Conservation (phyloP, 1,140 invertebrate genomes). For the Chrysomallon squamiferum region DNA sequence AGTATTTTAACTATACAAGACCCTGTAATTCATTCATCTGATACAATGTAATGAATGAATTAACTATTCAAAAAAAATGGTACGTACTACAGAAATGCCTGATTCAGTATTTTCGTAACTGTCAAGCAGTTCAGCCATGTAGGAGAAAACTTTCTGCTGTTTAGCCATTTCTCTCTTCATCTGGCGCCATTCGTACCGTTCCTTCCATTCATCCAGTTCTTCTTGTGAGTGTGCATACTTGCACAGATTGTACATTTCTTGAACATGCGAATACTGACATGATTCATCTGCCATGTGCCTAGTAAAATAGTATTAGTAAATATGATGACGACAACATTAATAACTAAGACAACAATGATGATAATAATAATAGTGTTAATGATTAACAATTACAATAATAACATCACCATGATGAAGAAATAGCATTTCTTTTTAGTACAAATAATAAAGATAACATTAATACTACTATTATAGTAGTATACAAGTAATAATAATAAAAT, state of each 20-base stretch:
- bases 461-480: too few relatives aligned
- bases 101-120: conserved; percentile 44
- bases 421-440: not conserved
- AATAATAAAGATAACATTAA: too few relatives aligned
- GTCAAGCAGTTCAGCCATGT: conserved; percentile 54
- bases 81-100: conserved; percentile 46
- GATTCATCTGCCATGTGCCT: conserved; percentile 41
- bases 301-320: conserved; percentile 15
- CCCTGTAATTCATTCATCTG: too few relatives aligned
- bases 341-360: too few relatives aligned
- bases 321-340: too few relatives aligned
- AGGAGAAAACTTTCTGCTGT: conserved; percentile 54
- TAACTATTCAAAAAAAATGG: too few relatives aligned
- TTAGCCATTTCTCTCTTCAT: conserved; percentile 54
- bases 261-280: conserved; percentile 54
- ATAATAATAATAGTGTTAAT: too few relatives aligned
- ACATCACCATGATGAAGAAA: not conserved
- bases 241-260: conserved; percentile 57
- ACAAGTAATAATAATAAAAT: too few relatives aligned
- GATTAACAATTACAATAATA: not conserved
- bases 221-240: conserved; percentile 54
- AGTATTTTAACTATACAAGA: too few relatives aligned
- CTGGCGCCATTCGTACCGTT: conserved; percentile 53
- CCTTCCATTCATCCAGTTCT: conserved; percentile 59
- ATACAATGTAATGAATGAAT: too few relatives aligned